Conservation (phyloP, 2,888 invertebrate genomes). For the Ochropleura plecta region DNA sequence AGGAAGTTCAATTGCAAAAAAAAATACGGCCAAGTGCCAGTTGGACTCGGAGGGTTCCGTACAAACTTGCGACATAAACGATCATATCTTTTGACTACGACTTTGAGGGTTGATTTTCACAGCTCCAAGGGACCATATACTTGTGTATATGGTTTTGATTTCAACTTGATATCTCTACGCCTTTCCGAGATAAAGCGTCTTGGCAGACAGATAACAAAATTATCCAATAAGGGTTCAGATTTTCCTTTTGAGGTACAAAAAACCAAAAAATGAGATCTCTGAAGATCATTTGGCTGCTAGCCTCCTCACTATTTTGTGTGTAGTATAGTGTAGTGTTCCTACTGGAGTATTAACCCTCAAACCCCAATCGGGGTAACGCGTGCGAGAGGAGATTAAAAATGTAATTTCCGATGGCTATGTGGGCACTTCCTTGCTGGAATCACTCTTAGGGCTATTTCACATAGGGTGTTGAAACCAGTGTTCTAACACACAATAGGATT, state of each 20-base stretch:
- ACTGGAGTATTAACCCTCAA: conserved; percentile 40
- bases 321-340: conserved; percentile 21
- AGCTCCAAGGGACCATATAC: too few relatives aligned
- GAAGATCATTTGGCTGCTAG: background rate
- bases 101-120: too few relatives aligned
- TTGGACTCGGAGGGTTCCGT: too few relatives aligned
- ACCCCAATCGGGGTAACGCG: conserved; percentile 66
- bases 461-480: background rate
- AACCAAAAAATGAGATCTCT: too few relatives aligned
- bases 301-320: conserved; percentile 26
- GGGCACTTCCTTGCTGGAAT: conserved; percentile 70
- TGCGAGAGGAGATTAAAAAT: conserved; percentile 76
- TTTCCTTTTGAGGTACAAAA: too few relatives aligned
- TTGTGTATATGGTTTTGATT: too few relatives aligned
- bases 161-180: too few relatives aligned
- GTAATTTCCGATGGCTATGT: conserved; percentile 77
- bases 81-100: too few relatives aligned
- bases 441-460: conserved; percentile 40
- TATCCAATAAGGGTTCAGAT: too few relatives aligned
- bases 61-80: too few relatives aligned
- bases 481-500: background rate
- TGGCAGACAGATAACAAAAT: too few relatives aligned
- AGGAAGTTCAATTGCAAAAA: background rate
- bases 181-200: too few relatives aligned
- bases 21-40: background rate